Percentiles rank a stretch among this genome's conserved stretches.
Evolutionary conservation across 92 coral and sea anemone species (phyloP).

Genomic region (Phymanthus crucifer): DNA sequence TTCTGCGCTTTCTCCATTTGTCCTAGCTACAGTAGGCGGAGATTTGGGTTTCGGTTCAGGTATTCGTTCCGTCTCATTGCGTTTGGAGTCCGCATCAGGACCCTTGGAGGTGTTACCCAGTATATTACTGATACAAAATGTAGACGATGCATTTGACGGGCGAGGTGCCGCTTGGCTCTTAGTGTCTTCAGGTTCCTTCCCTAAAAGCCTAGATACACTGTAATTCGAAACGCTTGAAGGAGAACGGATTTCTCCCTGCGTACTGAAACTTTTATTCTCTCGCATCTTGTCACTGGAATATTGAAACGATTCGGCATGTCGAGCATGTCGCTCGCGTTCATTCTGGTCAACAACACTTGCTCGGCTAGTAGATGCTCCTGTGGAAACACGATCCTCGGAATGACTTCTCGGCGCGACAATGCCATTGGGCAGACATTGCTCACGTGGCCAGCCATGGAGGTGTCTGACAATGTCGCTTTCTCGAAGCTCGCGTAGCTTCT

Average conservation of each 20-base stretch:
- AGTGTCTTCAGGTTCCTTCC: conserved; percentile 45
- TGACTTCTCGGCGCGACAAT: conserved; percentile 21
- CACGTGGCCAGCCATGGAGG: conserved; percentile 53
- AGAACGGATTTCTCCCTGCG: conserved; percentile 24
- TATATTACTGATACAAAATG: conserved; percentile 73
- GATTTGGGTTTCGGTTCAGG: conserved; percentile 35
- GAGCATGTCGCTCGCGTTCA: conserved; percentile 34
- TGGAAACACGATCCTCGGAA: conserved; percentile 9
- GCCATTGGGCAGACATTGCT: conserved; percentile 24
- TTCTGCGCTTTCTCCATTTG: conserved; percentile 31
- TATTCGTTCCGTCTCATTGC: conserved; percentile 10
- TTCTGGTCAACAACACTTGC: conserved; percentile 9
- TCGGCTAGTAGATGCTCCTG: conserved; percentile 7
- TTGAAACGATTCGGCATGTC: conserved; percentile 15
- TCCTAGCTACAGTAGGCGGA: conserved; percentile 16
- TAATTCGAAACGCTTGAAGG: conserved; percentile 47
- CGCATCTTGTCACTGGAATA: conserved; percentile 1
- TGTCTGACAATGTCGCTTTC: conserved; percentile 45
- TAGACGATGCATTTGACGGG: conserved; percentile 36
- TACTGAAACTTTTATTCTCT: conserved; percentile 2
- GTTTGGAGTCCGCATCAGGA: conserved; percentile 28
- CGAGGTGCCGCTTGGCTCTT: conserved; percentile 35
- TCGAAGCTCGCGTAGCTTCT: conserved; percentile 44
- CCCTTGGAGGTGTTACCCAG: conserved; percentile 47
- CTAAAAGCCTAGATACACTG: conserved; percentile 80